phyloP scores from a whole-genome alignment of 1,140 invertebrate genomes.

The Trachelipus rathkii region DNA sequence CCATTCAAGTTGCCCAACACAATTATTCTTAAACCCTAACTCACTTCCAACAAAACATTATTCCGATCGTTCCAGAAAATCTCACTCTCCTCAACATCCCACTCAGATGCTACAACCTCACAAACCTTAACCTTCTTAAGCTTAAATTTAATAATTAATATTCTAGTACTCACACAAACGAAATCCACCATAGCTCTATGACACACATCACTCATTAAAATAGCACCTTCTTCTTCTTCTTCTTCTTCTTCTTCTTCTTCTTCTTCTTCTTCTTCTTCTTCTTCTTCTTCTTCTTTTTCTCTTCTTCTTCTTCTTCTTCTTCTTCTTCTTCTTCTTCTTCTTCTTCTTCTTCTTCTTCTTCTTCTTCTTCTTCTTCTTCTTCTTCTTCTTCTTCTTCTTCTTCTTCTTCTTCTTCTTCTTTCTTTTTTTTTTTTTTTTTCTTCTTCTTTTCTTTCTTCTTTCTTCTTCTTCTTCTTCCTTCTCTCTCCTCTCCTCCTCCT shows the following conservation, averaged over 20 bases:
- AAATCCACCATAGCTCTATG: too few species aligned
- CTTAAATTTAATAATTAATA: too few species aligned
- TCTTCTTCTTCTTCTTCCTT: slow-evolving; percentile 2
- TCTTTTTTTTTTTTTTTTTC: slow-evolving; percentile 10
- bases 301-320: slow-evolving; percentile 8
- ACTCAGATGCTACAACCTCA: too few species aligned
- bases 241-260: slow-evolving; percentile 8
- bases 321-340: slow-evolving; percentile 8
- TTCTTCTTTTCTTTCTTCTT: slow-evolving; percentile 9
- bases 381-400: slow-evolving; percentile 7
- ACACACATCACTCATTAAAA: too few species aligned
- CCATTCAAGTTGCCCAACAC: too few species aligned
- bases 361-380: slow-evolving; percentile 8
- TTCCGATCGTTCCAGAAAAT: too few species aligned
- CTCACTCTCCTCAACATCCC: too few species aligned
- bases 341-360: slow-evolving; percentile 1
- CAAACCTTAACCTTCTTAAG: too few species aligned
- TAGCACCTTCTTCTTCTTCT: too few species aligned
- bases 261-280: not conserved
- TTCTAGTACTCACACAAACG: too few species aligned
- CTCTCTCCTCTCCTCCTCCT: slow-evolving; percentile 1
- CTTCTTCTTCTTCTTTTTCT: slow-evolving; percentile 9
- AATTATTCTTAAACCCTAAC: too few species aligned
- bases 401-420: slow-evolving; percentile 1
- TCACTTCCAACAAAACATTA: not conserved